Evolutionary conservation across 2,113 vertebrate genomes (phyloP), one percentile per base, ranked within the genome.

Genomic region (Motacilla tschutschensis): DNA sequence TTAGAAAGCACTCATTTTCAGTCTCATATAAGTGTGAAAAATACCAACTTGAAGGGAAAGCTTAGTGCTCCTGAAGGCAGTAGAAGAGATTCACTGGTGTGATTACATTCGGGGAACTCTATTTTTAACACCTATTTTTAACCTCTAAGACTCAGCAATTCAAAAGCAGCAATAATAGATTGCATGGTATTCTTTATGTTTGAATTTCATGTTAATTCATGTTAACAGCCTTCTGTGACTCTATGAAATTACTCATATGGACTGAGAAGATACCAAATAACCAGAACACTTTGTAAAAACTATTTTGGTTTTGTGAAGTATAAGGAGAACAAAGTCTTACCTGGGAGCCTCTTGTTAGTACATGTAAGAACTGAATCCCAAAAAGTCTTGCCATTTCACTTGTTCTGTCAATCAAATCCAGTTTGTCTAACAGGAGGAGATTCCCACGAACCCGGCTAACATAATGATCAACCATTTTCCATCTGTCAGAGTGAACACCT

Each of bases 291-390:
- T 60, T 55, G 19, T 55, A 69, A 65, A 62, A 63, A n/a, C 47
- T 53, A 4, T 28, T 84, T 46, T 77, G 53, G 18, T 66, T 91
- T 66, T 16, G 74, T 38, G 54, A 94, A 76, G 21, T 26, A 26
- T 71, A 88, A 44, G 60, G 71, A 93, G 79, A 89, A 83, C 6
- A 0, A 59, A 66, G 64, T 90, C 90, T 95, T 96, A 98, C 98
- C 97, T 98, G 98, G 60, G 99, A 99, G 24, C 99, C 99, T 87
- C 99, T 97, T 79, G 99, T 99, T 85, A 99, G 95, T 41, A 99
- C 99, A 74, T 99, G 99, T 83, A 98, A 97, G 96, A 99, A 99
- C 94, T 99, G 98, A 95, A 99, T 99, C 53, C 99, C 99, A 95
- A 99, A 99, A 67, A 99, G 95, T 59, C 99, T 96, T 2, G 99